Conservation (phyloP, 2,797 vertebrate genomes). For the Tympanoctomys barrerae region DNA sequence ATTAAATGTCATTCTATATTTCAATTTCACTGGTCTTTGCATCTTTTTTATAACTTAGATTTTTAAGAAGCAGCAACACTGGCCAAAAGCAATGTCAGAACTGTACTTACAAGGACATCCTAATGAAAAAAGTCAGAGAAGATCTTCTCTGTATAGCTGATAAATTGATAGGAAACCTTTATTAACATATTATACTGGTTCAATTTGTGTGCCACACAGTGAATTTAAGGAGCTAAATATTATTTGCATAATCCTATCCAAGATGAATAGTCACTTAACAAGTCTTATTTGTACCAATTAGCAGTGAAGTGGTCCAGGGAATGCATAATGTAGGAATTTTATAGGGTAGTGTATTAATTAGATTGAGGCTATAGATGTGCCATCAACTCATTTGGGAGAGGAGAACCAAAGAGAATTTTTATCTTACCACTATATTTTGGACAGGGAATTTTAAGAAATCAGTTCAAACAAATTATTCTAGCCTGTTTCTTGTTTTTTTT, state of each 20-base stretch:
- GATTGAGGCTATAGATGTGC: background rate
- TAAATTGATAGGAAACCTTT: constrained; percentile 33
- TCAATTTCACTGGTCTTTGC: background rate
- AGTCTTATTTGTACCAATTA: constrained; percentile 16
- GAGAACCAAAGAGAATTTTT: background rate
- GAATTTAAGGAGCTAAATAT: constrained; percentile 9
- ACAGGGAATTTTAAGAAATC: background rate
- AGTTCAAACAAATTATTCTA: background rate
- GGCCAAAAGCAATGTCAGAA: constrained; percentile 40
- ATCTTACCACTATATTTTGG: background rate
- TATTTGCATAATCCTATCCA: constrained; percentile 35
- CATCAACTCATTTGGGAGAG: background rate
- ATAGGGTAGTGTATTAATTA: background rate
- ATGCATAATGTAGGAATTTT: constrained; percentile 6
- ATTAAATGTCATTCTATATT: constrained; percentile 21
- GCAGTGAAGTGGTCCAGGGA: background rate
- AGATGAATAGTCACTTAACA: background rate
- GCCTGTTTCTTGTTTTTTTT: background rate
- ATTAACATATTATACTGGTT: background rate
- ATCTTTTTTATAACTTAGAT: background rate
- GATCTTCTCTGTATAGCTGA: background rate
- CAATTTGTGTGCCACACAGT: background rate
- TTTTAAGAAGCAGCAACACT: background rate
- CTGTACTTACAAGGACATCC: constrained; percentile 20
- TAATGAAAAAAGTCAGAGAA: background rate